Evolutionary conservation across 1,140 invertebrate species (phyloP).

Genomic region (Schlechtendalia chinensis): DNA sequence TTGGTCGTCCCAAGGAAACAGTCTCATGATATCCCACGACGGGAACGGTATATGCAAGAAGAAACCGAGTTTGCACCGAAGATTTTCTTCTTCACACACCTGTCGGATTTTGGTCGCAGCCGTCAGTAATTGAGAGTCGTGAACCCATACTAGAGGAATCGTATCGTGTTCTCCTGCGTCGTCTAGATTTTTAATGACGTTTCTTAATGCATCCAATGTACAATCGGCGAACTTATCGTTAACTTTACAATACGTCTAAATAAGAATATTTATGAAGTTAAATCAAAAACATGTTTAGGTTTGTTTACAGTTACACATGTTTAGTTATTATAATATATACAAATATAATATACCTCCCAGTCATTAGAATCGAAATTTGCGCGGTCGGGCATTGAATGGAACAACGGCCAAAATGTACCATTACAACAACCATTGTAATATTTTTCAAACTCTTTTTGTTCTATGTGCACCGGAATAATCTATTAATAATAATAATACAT

Average conservation of each 20-base stretch:
- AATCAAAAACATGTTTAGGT: no score
- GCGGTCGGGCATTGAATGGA: slow-evolving; percentile 84
- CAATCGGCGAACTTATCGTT: slow-evolving; percentile 80
- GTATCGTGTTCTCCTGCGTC: slow-evolving; percentile 62
- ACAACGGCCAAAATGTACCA: slow-evolving; percentile 86
- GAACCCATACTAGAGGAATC: slow-evolving; percentile 77
- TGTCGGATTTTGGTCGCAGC: slow-evolving; percentile 85
- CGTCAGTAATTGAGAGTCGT: slow-evolving; percentile 89
- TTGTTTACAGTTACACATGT: no score
- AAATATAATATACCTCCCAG: slow-evolving; percentile 69
- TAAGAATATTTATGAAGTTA: slow-evolving; percentile 38
- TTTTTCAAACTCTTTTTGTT: slow-evolving; percentile 72
- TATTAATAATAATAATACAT: slow-evolving; percentile 56
- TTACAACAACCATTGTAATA: slow-evolving; percentile 93
- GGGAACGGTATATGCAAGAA: slow-evolving; percentile 92
- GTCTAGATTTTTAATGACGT: slow-evolving; percentile 60
- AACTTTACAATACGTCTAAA: slow-evolving; percentile 70
- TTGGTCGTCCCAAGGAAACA: slow-evolving; percentile 88
- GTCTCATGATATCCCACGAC: slow-evolving; percentile 85
- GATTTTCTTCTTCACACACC: slow-evolving; percentile 70
- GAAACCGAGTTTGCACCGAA: slow-evolving; percentile 79
- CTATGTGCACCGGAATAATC: slow-evolving; percentile 77
- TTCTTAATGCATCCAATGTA: slow-evolving; percentile 68
- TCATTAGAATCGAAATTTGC: slow-evolving; percentile 75
- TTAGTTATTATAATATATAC: no score